Conservation (phyloP, 2,113 vertebrate species). For the Plotosus lineatus region DNA sequence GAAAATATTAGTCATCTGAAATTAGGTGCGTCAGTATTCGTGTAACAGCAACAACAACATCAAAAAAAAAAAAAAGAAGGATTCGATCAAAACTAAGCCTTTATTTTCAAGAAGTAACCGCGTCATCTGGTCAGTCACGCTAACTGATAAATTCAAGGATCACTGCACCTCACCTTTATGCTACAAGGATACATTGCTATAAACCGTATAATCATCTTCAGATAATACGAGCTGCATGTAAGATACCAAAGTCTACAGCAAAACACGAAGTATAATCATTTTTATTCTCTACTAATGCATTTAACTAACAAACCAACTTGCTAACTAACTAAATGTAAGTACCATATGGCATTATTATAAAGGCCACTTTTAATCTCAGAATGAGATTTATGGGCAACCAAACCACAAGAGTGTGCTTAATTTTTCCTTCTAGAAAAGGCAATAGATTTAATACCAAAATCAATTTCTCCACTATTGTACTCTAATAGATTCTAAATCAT, state of each 20-base stretch:
- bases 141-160: background rate
- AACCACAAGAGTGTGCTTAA: background rate
- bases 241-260: background rate
- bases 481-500: too few species aligned
- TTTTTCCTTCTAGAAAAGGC: background rate
- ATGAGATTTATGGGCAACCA: background rate
- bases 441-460: background rate
- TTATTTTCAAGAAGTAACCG: background rate
- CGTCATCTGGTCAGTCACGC: background rate
- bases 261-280: background rate
- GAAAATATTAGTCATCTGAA: constrained; percentile 56
- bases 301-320: background rate
- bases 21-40: constrained; percentile 35
- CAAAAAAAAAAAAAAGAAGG: background rate
- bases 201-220: background rate
- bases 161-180: background rate
- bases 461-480: background rate
- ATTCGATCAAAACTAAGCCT: background rate
- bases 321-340: too few species aligned
- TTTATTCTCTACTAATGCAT: background rate
- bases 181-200: background rate
- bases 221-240: background rate
- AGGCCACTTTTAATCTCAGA: background rate
- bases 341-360: background rate
- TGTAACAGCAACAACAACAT: constrained; percentile 44